Base-by-base conservation (phyloP, 2,888 invertebrate species). In the Cataglyphis altisquamis region DNA sequence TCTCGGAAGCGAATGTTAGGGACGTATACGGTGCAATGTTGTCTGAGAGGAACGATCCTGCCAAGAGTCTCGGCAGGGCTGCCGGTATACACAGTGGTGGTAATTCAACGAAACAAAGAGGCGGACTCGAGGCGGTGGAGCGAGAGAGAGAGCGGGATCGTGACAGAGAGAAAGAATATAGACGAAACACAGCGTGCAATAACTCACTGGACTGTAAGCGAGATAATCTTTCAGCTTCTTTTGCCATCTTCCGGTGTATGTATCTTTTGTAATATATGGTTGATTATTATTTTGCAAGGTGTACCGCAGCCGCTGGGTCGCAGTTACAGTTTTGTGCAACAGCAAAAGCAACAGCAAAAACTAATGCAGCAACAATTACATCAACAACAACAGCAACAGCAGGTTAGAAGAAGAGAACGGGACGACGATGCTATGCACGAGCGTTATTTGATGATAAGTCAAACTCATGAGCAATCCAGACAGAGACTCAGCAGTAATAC, bases 341-440 rank as follows among this genome's bases (percentile, higher is more conserved):
- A 93, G 21, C 93, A 93, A 39, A 90, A 91, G 87, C 96, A 96
- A 89, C 95, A 96, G 86, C 93, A 93, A 63, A 93, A 93, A n/a
- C 0, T 52, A 36, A 86, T 92, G 60, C 92, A 92, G 57, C 92
- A 92, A 45, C 84, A 90, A 48, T 90, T 91, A n/a, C 88, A 88
- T 60, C 89, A 91, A 15, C 89, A 91, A n/a, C 89, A 91, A 8
- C 89, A 92, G 8, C 91, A 90, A 45, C 91, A 93, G 39, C 92
- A 93, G 36, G 91, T 92, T 72, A 91, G 94, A 29, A 91, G 94
- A 75, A 92, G 93, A 45, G 96, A 97, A 80, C 96, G 96, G 0
- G 97, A 97, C 62, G 97, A 97, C 91, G 97, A 97, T 94, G 97
- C 97, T 0, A 97, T 97, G 97, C 97, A 97, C 93, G 97, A 97